Conservation (phyloP, 2,797 vertebrate genomes). For the Sebastes miniatus region DNA sequence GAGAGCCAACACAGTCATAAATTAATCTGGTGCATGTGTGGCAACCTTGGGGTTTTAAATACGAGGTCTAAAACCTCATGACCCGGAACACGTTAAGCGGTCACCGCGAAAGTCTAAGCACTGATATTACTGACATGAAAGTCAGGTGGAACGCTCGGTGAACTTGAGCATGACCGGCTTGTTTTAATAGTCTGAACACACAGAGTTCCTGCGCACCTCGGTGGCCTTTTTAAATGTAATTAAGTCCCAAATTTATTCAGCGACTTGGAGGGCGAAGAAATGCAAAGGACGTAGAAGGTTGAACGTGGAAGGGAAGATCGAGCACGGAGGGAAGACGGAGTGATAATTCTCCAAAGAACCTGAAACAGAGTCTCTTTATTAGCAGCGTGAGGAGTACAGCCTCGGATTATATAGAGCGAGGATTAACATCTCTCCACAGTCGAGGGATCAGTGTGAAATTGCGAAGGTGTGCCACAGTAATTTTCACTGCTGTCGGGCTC, state of each 20-base stretch:
- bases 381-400: not conserved
- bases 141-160: slow-evolving; percentile 30
- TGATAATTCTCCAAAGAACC: slow-evolving; percentile 17
- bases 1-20: not conserved
- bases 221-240: slow-evolving; percentile 64
- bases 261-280: slow-evolving; percentile 39
- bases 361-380: slow-evolving; percentile 3
- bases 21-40: not conserved
- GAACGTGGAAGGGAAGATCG: slow-evolving; percentile 3
- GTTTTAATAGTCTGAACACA: slow-evolving; percentile 63
- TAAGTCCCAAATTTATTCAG: slow-evolving; percentile 62
- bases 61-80: slow-evolving; percentile 9
- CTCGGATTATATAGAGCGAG: slow-evolving; percentile 29
- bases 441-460: slow-evolving; percentile 50
- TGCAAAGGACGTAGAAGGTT: slow-evolving; percentile 56
- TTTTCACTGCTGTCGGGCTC: slow-evolving; percentile 2
- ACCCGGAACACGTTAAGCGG: slow-evolving; percentile 27
- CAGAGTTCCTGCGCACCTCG: slow-evolving; percentile 9
- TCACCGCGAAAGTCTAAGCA: not conserved
- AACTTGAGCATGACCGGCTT: slow-evolving; percentile 37
- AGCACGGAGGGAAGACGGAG: not conserved
- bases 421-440: slow-evolving; percentile 58
- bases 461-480: slow-evolving; percentile 41
- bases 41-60: slow-evolving; percentile 21
- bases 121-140: slow-evolving; percentile 24